Evolutionary conservation across 2,797 vertebrate species (phyloP), one percentile per base, ranked within the genome.

Genomic region (Thaleichthys pacificus): DNA sequence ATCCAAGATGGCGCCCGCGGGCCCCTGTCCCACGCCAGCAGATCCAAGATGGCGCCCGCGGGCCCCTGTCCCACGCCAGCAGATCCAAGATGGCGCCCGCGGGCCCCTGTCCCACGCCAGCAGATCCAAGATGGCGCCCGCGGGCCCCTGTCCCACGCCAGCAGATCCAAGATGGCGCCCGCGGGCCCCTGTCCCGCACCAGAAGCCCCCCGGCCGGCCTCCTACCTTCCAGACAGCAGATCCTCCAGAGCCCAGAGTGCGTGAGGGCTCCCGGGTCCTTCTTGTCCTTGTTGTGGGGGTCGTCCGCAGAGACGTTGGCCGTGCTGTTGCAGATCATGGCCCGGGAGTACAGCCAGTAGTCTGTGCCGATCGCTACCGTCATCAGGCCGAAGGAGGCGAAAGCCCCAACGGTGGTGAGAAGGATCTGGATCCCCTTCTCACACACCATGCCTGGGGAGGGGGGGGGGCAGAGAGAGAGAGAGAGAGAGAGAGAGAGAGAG

Each of bases 371-470:
- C 74, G 96, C 95, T 81, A 97, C 96, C 84, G 96, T 97, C 96
- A 97, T 97, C 91, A 97, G 94, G 90, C 96, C 95, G 75, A 97
- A 97, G 91, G 96, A 93, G n/a, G 96, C 96, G 68, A 97, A 97
- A 69, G 96, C 96, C 88, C 96, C 96, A 86, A 97, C 95, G 75
- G 94, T 96, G 88, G 96, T 96, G 93, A 97, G 92, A 69, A 96
- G 93, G 90, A 95, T 95, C 91, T 97, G 96, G 84, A 96, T 95
- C 70, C 96, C 96, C 93, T 96, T 96, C 93, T 97, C 96, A 92
- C 96, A 97, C 82, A 96, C 93, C 91, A 96, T 96, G 91, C 91
- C 91, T 95, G 83, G 68, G 72, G 83, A 82, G 74, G 72, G 73
- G 78, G 68, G 80, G 66, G 76, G 80, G 70, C 77, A 72, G 80